phyloP scores from a whole-genome alignment of 2,113 vertebrate genomes.

The Labeo catla region DNA sequence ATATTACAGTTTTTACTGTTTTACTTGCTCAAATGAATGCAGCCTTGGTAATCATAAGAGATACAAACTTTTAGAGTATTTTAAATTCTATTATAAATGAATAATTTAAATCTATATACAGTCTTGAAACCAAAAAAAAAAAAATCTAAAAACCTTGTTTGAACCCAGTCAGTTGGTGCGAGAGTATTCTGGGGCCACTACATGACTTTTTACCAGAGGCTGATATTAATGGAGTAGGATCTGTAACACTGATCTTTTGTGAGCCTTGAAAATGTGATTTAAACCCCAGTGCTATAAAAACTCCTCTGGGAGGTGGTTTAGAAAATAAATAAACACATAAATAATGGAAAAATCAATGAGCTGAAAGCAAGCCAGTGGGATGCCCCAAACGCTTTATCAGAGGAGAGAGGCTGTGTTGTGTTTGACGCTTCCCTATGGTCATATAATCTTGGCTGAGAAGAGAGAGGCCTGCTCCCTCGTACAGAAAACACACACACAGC shows the following conservation, averaged over 20 bases:
- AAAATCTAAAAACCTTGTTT: neutral
- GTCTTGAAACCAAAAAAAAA: neutral
- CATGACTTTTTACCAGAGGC: slow-evolving; percentile 58
- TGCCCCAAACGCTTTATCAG: slow-evolving; percentile 15
- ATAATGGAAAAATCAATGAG: slow-evolving; percentile 70
- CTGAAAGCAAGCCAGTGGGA: slow-evolving; percentile 25
- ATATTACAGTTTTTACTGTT: too few species aligned
- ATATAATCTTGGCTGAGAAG: slow-evolving; percentile 59
- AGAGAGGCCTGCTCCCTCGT: slow-evolving; percentile 63
- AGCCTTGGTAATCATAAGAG: too few species aligned
- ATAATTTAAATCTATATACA: neutral
- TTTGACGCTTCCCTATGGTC: slow-evolving; percentile 69
- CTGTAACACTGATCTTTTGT: slow-evolving; percentile 11
- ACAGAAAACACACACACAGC: slow-evolving; percentile 63
- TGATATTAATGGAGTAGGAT: slow-evolving; percentile 48
- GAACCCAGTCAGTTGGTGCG: neutral
- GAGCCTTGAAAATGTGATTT: slow-evolving; percentile 56
- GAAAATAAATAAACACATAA: slow-evolving; percentile 70
- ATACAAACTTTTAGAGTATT: neutral
- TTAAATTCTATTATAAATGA: neutral
- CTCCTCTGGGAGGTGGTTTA: slow-evolving; percentile 68
- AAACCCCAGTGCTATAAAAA: slow-evolving; percentile 57
- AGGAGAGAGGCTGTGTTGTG: slow-evolving; percentile 55
- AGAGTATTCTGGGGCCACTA: neutral
- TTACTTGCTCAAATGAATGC: too few species aligned